Evolutionary conservation across 2,888 invertebrate genomes (phyloP), one percentile per base, ranked within the genome.

Genomic region (Beris chalybata): DNA sequence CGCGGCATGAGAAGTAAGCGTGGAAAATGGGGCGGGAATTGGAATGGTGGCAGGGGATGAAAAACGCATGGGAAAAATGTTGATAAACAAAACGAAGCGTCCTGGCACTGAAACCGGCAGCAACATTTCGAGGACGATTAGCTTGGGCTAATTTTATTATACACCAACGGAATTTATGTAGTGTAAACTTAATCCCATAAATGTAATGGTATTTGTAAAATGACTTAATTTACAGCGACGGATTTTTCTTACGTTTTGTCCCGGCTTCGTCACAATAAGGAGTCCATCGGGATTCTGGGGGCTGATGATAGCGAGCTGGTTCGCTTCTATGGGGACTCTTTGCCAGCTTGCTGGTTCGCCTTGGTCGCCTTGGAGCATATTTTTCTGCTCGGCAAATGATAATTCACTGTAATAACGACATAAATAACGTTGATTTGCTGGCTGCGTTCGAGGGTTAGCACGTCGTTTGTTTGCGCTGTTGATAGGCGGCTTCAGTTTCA

Each of bases 131-230:
- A 70, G 74, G 74, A 74, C 74, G 74, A 75, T 75, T 75, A 74
- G 73, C 70, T 71, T 65, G 54, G 69, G 73, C 65, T 65, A 65
- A 65, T 73, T 73, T 73, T 73, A 74, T 74, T 73, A 73, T 73
- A 71, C 73, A 71, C 72, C 73, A 73, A 73, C 74, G 73, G 74
- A 76, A 75, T 76, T 76, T 76, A 76, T 76, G 75, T 76, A 73
- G 74, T 76, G 75, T 75, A 75, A 76, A 76, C 72, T 75, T 74
- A 74, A 75, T 73, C 73, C 74, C 73, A 75, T 74, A 74, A 75
- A 74, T 74, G 73, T 73, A 73, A 72, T 73, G 72, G 71, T 70
- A 73, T 72, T 73, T 72, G 65, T 67, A 66, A 69, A 69, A 72
- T 72, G 71, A 70, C 73, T 72, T 72, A 69, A 72, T 73, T 72